Evolutionary conservation across 2,888 invertebrate genomes (phyloP).

Genomic region (Elaeidobius kamerunicus): DNA sequence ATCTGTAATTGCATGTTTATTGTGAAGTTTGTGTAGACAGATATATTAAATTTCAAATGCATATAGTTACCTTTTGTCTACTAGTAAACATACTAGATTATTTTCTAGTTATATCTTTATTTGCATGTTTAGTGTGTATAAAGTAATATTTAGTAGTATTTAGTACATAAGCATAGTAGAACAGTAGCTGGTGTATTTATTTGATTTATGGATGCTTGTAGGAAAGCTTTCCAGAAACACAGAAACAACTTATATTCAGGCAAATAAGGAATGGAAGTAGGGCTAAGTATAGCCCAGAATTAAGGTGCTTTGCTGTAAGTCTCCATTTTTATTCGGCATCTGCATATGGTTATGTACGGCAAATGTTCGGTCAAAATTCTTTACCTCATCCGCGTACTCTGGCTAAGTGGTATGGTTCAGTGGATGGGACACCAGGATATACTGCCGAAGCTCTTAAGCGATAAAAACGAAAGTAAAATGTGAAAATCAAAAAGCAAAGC

Average conservation of each 20-base stretch:
- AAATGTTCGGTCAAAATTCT: slow-evolving; percentile 2
- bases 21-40: too few relatives aligned
- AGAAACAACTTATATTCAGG: slow-evolving; percentile 4
- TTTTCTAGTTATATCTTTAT: too few relatives aligned
- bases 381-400: slow-evolving; percentile 35
- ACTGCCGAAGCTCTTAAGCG: slow-evolving; percentile 29
- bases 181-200: background rate
- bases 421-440: slow-evolving; percentile 34
- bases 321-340: slow-evolving; percentile 7
- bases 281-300: slow-evolving; percentile 4
- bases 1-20: too few relatives aligned
- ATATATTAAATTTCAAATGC: too few relatives aligned
- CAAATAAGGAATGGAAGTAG: slow-evolving; percentile 1
- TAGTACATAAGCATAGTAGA: background rate
- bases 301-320: slow-evolving; percentile 1
- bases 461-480: slow-evolving; percentile 21
- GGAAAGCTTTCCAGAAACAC: slow-evolving; percentile 6
- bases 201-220: background rate
- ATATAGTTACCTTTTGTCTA: too few relatives aligned
- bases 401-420: slow-evolving; percentile 31
- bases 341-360: slow-evolving; percentile 6
- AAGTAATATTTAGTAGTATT: too few relatives aligned
- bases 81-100: too few relatives aligned
- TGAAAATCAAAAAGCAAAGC: background rate
- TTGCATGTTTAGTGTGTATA: too few relatives aligned